These are phyloP conservation scores for Sinonovacula constricta DNA, from an alignment of 1,140 invertebrate genomes.

Conservation along the genomic window DNA sequence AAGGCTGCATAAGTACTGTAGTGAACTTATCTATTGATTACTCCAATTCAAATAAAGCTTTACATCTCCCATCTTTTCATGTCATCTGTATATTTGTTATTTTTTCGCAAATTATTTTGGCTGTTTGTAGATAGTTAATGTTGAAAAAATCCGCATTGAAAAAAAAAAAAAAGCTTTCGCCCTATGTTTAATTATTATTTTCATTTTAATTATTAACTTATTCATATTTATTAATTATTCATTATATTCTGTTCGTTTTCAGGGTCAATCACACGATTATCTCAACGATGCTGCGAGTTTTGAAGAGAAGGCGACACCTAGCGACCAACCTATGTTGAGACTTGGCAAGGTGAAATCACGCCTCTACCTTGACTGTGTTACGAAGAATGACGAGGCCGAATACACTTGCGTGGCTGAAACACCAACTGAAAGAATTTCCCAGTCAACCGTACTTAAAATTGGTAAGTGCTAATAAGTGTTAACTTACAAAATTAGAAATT, in stretches of 20 bases:
- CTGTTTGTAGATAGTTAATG: too few species aligned
- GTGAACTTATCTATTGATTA: too few species aligned
- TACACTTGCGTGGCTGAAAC: conserved; percentile 70
- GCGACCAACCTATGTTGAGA: conserved; percentile 39
- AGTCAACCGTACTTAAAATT: conserved; percentile 54
- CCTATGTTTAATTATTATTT: conserved; percentile 24
- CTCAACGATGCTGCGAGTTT: conserved; percentile 56
- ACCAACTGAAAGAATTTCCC: conserved; percentile 50
- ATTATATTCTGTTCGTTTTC: neutral
- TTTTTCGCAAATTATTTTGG: too few species aligned
- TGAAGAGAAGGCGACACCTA: conserved; percentile 53
- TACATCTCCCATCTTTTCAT: too few species aligned
- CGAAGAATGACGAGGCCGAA: conserved; percentile 51
- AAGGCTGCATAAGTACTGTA: too few species aligned
- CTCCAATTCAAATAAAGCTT: too few species aligned
- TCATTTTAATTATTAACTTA: neutral
- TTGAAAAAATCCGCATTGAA: too few species aligned
- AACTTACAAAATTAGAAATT: too few species aligned
- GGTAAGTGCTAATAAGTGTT: too few species aligned
- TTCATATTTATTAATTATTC: neutral
- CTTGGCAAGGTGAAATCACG: conserved; percentile 59
- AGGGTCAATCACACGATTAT: conserved; percentile 57
- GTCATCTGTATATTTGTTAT: too few species aligned
- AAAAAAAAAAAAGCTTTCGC: too few species aligned
- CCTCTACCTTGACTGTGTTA: conserved; percentile 65